These are phyloP conservation scores for Tyria jacobaeae DNA, from an alignment of 2,888 invertebrate genomes.

Conservation along the genomic window DNA sequence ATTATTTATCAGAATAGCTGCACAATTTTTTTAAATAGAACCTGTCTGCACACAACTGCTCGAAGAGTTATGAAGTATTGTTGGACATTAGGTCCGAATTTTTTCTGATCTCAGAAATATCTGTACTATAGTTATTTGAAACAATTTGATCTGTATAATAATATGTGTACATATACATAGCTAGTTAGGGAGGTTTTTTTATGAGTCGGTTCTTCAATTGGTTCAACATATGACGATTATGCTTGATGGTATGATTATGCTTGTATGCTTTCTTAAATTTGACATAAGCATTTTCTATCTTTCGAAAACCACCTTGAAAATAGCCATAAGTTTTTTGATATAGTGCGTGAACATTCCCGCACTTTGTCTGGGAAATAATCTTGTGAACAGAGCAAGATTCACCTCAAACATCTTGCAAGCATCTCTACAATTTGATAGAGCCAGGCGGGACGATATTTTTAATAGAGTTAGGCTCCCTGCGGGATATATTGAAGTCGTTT, in stretches of 20 bases:
- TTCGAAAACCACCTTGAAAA: background rate
- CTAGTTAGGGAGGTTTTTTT: too few species aligned
- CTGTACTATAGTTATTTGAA: too few species aligned
- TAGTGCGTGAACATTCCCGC: conserved; percentile 67
- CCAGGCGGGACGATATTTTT: conserved; percentile 57
- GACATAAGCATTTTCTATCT: background rate
- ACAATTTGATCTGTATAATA: too few species aligned
- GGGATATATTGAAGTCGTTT: conserved; percentile 44
- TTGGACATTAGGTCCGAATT: background rate
- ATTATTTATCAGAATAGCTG: too few species aligned
- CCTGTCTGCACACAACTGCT: background rate
- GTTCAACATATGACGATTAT: too few species aligned
- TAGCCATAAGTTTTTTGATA: conserved; percentile 17
- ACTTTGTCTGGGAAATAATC: conserved; percentile 78
- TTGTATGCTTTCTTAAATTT: too few species aligned
- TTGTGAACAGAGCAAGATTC: conserved; percentile 75
- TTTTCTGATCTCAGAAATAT: too few species aligned
- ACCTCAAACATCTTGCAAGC: conserved; percentile 71
- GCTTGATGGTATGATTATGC: too few species aligned
- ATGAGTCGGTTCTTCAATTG: too few species aligned
- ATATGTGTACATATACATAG: too few species aligned
- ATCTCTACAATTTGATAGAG: conserved; percentile 72
- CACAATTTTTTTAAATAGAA: background rate
- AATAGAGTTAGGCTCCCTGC: conserved; percentile 55
- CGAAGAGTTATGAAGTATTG: background rate